Conservation (phyloP, 2,888 invertebrate genomes). For the Phyto melanocephala region DNA sequence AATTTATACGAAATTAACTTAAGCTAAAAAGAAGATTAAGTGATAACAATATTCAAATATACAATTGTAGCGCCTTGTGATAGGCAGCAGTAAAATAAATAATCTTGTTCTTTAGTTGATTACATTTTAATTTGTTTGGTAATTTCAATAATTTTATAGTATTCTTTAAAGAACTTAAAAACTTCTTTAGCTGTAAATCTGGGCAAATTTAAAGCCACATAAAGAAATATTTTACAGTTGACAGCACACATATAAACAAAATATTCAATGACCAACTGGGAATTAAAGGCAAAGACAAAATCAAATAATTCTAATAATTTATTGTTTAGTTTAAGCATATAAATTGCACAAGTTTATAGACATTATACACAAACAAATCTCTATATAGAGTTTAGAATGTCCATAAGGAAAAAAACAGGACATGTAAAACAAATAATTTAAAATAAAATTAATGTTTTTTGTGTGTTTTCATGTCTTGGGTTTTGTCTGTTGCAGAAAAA, state of each 20-base stretch:
- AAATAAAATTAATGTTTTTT: conserved; percentile 55
- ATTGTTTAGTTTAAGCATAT: conserved; percentile 48
- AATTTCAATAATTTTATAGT: background rate
- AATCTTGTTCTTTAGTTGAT: no score
- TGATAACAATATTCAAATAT: no score
- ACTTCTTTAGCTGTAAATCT: background rate
- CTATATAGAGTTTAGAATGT: background rate
- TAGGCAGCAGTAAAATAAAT: no score
- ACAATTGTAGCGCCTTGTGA: no score
- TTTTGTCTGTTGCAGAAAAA: conserved; percentile 37
- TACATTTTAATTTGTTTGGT: background rate
- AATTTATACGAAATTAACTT: no score
- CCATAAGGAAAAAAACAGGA: conserved; percentile 30
- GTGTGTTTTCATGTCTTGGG: conserved; percentile 14
- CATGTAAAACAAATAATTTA: conserved; percentile 60
- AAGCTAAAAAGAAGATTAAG: no score
- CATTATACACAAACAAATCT: background rate
- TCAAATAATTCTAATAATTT: conserved; percentile 61
- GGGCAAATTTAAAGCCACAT: conserved; percentile 9
- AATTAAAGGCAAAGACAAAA: conserved; percentile 48
- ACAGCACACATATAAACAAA: background rate
- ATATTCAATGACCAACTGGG: conserved; percentile 48
- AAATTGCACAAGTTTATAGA: conserved; percentile 49
- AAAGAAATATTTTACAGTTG: conserved; percentile 8
- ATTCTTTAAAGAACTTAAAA: background rate